phyloP scores from a whole-genome alignment of 2,797 vertebrate genomes.

The Heteromormyrus szaboi region DNA sequence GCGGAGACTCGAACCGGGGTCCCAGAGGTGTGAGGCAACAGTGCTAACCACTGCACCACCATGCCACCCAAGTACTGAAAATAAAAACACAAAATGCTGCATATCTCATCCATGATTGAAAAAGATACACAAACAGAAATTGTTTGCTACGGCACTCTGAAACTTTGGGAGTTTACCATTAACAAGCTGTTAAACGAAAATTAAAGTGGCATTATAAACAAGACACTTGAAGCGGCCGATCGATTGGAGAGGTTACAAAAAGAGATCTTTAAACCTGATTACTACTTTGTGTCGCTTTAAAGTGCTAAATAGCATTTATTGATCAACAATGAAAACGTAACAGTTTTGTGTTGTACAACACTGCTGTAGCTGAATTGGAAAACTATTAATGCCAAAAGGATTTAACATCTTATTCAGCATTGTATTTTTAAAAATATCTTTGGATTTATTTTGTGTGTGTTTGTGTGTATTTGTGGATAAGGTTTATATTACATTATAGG shows the following conservation, averaged over 20 bases:
- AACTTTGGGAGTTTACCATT: conserved; percentile 22
- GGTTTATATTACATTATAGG: not conserved
- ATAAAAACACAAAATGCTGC: not conserved
- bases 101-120: not conserved
- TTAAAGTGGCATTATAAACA: conserved; percentile 33
- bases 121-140: not conserved
- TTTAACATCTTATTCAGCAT: not conserved
- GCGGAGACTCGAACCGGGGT: too few relatives aligned
- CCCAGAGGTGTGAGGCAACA: too few relatives aligned
- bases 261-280: conserved; percentile 45
- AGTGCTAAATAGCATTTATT: conserved; percentile 52
- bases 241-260: conserved; percentile 49
- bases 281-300: conserved; percentile 40
- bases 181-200: conserved; percentile 36
- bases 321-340: conserved; percentile 45
- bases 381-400: conserved; percentile 15
- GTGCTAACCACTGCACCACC: too few relatives aligned
- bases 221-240: conserved; percentile 47
- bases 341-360: conserved; percentile 20
- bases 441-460: not conserved
- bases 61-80: not conserved
- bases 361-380: conserved; percentile 23
- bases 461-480: too few relatives aligned
- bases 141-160: not conserved
- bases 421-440: not conserved